These are phyloP conservation scores for Entomobrya multifasciata DNA, from an alignment of 2,888 invertebrate species.

Conservation along the genomic window DNA sequence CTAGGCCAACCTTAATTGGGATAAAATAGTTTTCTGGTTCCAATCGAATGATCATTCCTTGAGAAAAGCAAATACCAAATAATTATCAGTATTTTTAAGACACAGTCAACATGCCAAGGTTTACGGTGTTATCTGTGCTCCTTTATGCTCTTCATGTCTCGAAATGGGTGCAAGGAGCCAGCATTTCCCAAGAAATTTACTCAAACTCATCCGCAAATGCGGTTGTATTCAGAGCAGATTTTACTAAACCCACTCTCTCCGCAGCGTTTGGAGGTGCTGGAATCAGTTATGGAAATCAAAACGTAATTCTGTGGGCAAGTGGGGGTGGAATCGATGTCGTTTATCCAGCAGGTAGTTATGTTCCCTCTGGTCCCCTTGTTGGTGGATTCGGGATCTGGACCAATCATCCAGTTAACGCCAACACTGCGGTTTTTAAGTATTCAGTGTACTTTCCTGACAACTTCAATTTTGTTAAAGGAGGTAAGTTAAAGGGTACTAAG, in stretches of 20 bases:
- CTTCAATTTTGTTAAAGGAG: slow-evolving; percentile 74
- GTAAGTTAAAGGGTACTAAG: slow-evolving; percentile 44
- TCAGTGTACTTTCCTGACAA: slow-evolving; percentile 73
- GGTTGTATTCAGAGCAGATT: slow-evolving; percentile 74
- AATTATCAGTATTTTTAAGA: background rate
- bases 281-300: slow-evolving; percentile 76
- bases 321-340: slow-evolving; percentile 77
- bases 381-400: slow-evolving; percentile 78
- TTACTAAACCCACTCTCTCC: slow-evolving; percentile 68
- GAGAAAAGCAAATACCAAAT: too few relatives aligned
- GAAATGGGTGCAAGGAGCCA: background rate
- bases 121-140: background rate
- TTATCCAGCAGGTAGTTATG: slow-evolving; percentile 76
- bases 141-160: background rate
- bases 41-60: too few relatives aligned
- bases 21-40: background rate
- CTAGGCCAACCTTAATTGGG: slow-evolving; percentile 6
- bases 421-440: slow-evolving; percentile 75
- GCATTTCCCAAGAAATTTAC: background rate
- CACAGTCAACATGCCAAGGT: background rate
- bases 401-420: slow-evolving; percentile 65
- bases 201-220: slow-evolving; percentile 33
- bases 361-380: slow-evolving; percentile 72
- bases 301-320: slow-evolving; percentile 76
- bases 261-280: slow-evolving; percentile 74